Percentiles rank a stretch among this genome's conserved stretches.
Conservation (phyloP, 2,888 invertebrate genomes). For the Eupithecia pulchellata region DNA sequence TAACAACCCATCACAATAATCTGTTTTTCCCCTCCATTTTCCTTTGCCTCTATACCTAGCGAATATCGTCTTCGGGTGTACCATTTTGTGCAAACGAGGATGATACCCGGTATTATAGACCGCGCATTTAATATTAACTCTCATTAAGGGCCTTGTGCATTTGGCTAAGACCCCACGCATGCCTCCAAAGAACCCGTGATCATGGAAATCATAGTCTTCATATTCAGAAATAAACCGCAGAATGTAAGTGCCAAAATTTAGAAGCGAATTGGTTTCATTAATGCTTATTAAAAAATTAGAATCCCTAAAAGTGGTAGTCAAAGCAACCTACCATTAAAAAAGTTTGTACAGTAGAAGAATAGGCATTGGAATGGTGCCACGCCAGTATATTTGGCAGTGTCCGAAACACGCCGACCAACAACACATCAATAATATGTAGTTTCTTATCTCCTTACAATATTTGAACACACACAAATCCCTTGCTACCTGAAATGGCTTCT, state of each 20-base stretch:
- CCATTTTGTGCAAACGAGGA: too few species aligned
- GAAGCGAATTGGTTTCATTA: background rate
- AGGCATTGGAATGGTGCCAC: conserved; percentile 31
- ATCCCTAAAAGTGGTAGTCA: background rate
- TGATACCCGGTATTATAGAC: too few species aligned
- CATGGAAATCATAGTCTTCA: too few species aligned
- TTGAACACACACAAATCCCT: conserved; percentile 39
- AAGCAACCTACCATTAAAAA: background rate
- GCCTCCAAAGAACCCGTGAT: too few species aligned
- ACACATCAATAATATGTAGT: conserved; percentile 45
- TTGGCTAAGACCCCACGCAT: too few species aligned
- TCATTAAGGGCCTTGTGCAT: too few species aligned
- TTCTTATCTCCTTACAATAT: conserved; percentile 45
- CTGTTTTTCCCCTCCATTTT: too few species aligned
- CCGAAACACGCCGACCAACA: conserved; percentile 34
- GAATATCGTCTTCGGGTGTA: too few species aligned
- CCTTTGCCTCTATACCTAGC: too few species aligned
- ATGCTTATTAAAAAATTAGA: too few species aligned
- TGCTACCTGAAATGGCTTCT: conserved; percentile 45
- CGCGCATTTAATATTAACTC: too few species aligned
- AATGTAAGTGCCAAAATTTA: background rate
- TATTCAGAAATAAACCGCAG: background rate
- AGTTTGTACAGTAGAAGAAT: background rate
- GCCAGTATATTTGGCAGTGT: conserved; percentile 42
- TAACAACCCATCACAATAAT: too few species aligned